phyloP scores from a whole-genome alignment of 2,113 vertebrate species.

The Eolophus roseicapilla region DNA sequence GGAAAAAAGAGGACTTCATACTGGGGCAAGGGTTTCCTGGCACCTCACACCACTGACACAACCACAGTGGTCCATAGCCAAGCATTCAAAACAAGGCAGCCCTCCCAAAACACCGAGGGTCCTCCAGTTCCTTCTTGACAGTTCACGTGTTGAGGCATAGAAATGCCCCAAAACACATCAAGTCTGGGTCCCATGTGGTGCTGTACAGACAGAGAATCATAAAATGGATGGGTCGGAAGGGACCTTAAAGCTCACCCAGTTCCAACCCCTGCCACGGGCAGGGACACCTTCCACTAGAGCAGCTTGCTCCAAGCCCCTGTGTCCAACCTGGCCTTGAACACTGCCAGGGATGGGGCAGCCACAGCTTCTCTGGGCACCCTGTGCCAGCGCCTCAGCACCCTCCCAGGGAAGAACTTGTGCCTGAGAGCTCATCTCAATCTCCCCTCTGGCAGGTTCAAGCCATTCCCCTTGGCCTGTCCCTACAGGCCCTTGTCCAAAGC shows the following conservation, averaged over 20 bases:
- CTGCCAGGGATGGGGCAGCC: too few relatives aligned
- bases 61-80: neutral
- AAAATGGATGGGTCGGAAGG: neutral
- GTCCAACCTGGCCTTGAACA: too few relatives aligned
- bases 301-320: neutral
- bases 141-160: neutral
- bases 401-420: too few relatives aligned
- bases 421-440: too few relatives aligned
- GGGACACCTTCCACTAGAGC: neutral
- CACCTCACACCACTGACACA: neutral
- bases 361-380: too few relatives aligned
- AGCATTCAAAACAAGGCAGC: neutral
- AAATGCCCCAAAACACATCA: neutral
- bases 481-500: neutral
- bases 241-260: rapidly evolving
- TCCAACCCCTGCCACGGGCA: neutral
- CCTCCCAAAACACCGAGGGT: neutral
- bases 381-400: too few relatives aligned
- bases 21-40: neutral
- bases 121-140: neutral
- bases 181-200: neutral
- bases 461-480: neutral
- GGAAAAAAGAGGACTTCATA: neutral
- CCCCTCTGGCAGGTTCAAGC: neutral
- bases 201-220: neutral